Evolutionary conservation across 1,140 invertebrate genomes (phyloP).

Genomic region (Neoseiulus cucumeris): DNA sequence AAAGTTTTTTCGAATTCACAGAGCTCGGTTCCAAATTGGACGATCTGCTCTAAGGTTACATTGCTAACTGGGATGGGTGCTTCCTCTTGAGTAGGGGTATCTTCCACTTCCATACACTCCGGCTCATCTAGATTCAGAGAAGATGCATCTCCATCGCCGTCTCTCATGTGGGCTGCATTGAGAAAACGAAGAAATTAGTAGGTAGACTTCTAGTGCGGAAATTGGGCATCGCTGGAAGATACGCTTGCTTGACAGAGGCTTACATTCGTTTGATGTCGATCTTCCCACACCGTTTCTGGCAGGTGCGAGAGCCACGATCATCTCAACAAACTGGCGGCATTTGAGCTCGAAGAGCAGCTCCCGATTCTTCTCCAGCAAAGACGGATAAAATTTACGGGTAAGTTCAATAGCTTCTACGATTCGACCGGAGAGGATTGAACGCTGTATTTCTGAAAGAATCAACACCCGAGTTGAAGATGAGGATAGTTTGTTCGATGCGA

Average conservation of each 20-base stretch:
- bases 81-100: neutral
- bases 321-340: constrained; percentile 90
- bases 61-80: neutral
- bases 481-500: constrained; percentile 11
- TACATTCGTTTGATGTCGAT: constrained; percentile 18
- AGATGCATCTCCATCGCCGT: neutral
- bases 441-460: constrained; percentile 57
- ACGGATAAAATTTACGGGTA: constrained; percentile 69
- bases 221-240: too few relatives aligned
- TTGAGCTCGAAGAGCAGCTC: constrained; percentile 84
- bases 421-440: constrained; percentile 66
- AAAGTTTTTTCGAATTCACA: constrained; percentile 71
- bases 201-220: too few relatives aligned
- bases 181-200: too few relatives aligned
- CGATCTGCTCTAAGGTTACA: constrained; percentile 39
- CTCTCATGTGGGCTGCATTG: neutral
- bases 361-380: constrained; percentile 63
- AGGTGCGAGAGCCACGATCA: constrained; percentile 28
- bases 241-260: constrained; percentile 38
- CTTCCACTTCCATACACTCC: neutral
- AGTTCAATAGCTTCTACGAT: constrained; percentile 85
- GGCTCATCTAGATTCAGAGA: neutral
- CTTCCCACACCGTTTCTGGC: constrained; percentile 3
- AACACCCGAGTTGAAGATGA: constrained; percentile 12
- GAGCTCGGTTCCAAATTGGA: constrained; percentile 79